These are phyloP conservation scores for Seladonia tumulorum DNA, from an alignment of 2,888 invertebrate genomes.

Conservation along the genomic window DNA sequence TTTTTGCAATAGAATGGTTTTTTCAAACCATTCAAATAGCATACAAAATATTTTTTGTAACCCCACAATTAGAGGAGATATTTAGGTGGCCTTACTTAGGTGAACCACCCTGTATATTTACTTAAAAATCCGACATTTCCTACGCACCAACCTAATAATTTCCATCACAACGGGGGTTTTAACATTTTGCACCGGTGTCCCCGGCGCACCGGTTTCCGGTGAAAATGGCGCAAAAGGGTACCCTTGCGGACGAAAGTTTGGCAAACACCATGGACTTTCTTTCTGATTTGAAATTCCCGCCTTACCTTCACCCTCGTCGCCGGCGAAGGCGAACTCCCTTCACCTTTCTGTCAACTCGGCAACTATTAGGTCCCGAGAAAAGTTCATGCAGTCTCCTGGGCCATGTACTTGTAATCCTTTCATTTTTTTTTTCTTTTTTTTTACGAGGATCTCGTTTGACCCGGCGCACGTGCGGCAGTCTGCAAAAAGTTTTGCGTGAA, in stretches of 20 bases:
- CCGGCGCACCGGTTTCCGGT: neutral
- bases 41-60: no score
- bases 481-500: neutral
- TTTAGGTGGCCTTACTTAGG: no score
- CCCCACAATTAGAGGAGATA: no score
- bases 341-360: conserved; percentile 5
- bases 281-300: conserved; percentile 6
- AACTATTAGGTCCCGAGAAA: conserved; percentile 1
- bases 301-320: no score
- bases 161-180: neutral
- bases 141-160: no score
- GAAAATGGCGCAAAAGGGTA: neutral
- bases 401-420: neutral
- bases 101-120: no score
- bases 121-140: no score
- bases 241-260: neutral
- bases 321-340: neutral
- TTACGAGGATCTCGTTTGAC: neutral
- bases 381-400: neutral
- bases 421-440: no score
- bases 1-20: no score
- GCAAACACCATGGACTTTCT: conserved; percentile 2
- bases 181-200: neutral
- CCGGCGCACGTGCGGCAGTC: neutral
- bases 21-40: no score